phyloP scores from a whole-genome alignment of 2,113 vertebrate species.

The Dissostichus mawsoni region DNA sequence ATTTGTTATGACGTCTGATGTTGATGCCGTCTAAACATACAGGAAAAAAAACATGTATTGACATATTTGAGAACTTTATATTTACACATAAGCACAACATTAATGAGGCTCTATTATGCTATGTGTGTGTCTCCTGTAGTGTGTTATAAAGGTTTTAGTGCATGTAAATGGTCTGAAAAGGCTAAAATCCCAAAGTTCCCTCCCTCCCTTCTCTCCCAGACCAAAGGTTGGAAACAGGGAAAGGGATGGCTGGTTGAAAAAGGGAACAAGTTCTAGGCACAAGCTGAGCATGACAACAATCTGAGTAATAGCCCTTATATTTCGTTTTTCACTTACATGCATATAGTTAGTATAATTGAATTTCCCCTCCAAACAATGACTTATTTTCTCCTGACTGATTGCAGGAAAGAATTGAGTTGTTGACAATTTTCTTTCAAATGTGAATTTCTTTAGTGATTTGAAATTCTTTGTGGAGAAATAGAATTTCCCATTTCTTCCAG shows the following conservation, averaged over 20 bases:
- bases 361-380: constrained; percentile 69
- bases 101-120: too few species aligned
- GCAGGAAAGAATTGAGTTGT: constrained; percentile 69
- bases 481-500: constrained; percentile 81
- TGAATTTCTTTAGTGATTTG: constrained; percentile 82
- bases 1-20: too few species aligned
- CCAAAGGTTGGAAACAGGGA: too few species aligned
- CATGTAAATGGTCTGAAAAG: too few species aligned
- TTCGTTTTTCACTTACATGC: constrained; percentile 59
- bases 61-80: not conserved
- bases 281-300: constrained; percentile 45
- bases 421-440: constrained; percentile 79
- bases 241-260: constrained; percentile 8
- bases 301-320: constrained; percentile 52
- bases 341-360: constrained; percentile 78
- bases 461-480: constrained; percentile 81
- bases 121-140: too few species aligned
- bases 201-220: too few species aligned
- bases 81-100: not conserved
- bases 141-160: too few species aligned
- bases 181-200: too few species aligned
- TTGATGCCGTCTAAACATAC: not conserved
- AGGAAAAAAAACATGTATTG: not conserved
- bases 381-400: constrained; percentile 73
- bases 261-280: constrained; percentile 29